Base-by-base conservation (phyloP, 2,888 invertebrate genomes). In the Conchocele bisecta region DNA sequence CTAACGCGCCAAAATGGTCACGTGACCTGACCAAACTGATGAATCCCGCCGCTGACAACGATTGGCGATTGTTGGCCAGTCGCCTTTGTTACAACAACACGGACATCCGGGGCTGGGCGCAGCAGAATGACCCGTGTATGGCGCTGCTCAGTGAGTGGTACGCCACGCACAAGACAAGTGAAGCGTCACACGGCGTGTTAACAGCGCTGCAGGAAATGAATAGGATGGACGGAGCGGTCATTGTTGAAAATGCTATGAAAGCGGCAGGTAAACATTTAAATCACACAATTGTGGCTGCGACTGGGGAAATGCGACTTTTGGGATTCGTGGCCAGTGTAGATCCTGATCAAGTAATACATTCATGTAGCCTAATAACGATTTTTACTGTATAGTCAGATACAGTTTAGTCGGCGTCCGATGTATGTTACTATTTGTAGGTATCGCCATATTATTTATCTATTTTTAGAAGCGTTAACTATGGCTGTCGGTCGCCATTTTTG, bases 111-210 rank as follows among this genome's bases (percentile, higher is more conserved):
- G 85, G 78, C 15, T 90, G 89, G 89, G 85, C 89, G 4, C 85
- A 83, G 50, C 88, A 88, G 58, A 63, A 84, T 28, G 89, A 90
- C 63, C 90, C 90, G 4, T 89, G 88, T 63, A 87, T 90, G 88
- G 82, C 86, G 6, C 56, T 90, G 74, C 77, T 90, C 11, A 86
- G 85, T 75, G 89, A 90, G 69, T 90, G 89, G 89, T 90, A 87
- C 68, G 83, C 89, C 54, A 87, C 85, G 15, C 86, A 88, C 68
- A 89, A 86, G 66, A 88, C 87, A 15, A 82, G 86, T 53, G 89
- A 89, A 66, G 87, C 87, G 15, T 83, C 73, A 5, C 68, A 75
- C 59, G 89, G 84, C n/a, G 75, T 90, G 15, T 69, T 89, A 37
- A 85, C 77, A 17, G 74, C 76, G 20, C 81, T 90, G 7, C 83